Evolutionary conservation across 2,113 vertebrate genomes (phyloP).

Genomic region (Alaudala cheleensis): DNA sequence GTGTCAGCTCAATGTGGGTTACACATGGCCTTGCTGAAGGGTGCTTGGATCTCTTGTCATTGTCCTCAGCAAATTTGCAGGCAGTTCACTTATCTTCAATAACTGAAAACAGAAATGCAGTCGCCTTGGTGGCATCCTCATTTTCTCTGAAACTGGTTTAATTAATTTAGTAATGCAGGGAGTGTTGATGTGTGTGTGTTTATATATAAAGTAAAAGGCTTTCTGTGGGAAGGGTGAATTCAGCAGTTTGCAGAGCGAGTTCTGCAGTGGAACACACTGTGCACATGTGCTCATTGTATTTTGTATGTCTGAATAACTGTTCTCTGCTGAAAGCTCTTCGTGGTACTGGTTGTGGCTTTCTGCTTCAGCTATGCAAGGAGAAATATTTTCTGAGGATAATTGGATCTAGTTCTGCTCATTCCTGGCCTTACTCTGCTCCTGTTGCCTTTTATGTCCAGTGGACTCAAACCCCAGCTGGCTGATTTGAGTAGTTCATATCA

Average conservation of each 20-base stretch:
- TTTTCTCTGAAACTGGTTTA: not conserved
- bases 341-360: not conserved
- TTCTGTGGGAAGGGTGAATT: not conserved
- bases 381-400: not conserved
- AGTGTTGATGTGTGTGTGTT: not conserved
- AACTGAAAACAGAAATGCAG: not conserved
- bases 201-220: not conserved
- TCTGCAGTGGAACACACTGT: not conserved
- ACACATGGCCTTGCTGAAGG: accelerated
- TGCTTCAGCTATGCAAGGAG: not conserved
- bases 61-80: not conserved
- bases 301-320: not conserved
- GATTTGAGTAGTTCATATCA: not conserved
- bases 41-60: not conserved
- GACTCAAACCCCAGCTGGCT: not conserved
- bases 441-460: conserved; percentile 22
- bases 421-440: not conserved
- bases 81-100: not conserved
- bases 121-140: not conserved
- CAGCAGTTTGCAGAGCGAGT: not conserved
- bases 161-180: not conserved
- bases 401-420: not conserved
- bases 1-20: not conserved
- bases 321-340: not conserved
- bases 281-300: not conserved